These are phyloP conservation scores for Thumatha senex DNA, from an alignment of 2,888 invertebrate species.

Conservation along the genomic window DNA sequence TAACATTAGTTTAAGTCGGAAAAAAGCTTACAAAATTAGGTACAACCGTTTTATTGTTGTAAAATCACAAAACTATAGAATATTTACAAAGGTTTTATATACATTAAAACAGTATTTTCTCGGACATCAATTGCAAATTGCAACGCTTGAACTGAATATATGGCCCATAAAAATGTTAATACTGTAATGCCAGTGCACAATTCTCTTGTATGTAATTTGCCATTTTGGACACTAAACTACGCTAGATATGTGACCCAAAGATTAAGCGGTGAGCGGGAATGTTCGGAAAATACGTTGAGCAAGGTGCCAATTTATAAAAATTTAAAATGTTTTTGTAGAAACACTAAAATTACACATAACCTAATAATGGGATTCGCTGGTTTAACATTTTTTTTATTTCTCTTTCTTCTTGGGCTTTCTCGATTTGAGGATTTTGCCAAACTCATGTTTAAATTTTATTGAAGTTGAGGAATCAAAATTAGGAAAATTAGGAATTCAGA, in stretches of 20 bases:
- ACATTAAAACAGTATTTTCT: conserved; percentile 65
- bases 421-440: too few relatives aligned
- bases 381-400: too few relatives aligned
- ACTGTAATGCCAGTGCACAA: conserved; percentile 78
- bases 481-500: too few relatives aligned
- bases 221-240: conserved; percentile 72
- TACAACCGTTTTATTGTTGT: background rate
- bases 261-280: conserved; percentile 12
- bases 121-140: conserved; percentile 67
- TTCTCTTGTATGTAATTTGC: conserved; percentile 80
- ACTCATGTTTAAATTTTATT: too few relatives aligned
- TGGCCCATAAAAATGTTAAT: conserved; percentile 81
- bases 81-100: conserved; percentile 49
- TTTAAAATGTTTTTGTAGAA: too few relatives aligned
- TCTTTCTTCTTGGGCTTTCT: too few relatives aligned
- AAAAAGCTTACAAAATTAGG: too few relatives aligned
- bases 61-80: conserved; percentile 43
- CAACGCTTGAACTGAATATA: conserved; percentile 69
- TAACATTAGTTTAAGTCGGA: too few relatives aligned
- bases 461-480: too few relatives aligned
- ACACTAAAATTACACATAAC: too few relatives aligned
- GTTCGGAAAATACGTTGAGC: background rate
- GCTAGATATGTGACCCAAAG: conserved; percentile 32
- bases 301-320: background rate
- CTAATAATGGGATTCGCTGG: too few relatives aligned